phyloP scores from a whole-genome alignment of 2,797 vertebrate genomes.

The Cyprinella venusta region DNA sequence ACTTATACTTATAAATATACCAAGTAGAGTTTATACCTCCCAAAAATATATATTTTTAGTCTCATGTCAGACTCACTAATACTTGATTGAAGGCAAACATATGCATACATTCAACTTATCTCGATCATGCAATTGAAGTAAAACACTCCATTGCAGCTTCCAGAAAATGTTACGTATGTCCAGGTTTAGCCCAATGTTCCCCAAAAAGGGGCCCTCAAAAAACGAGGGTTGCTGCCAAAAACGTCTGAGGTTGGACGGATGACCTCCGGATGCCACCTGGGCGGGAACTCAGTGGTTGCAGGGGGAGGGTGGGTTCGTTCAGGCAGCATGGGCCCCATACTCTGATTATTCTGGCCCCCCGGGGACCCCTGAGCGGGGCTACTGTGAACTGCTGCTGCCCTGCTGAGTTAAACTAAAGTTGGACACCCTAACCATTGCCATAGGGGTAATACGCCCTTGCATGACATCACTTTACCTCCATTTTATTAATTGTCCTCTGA shows the following conservation, averaged over 20 bases:
- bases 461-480: slow-evolving; percentile 20
- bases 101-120: not conserved
- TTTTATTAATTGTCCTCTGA: slow-evolving; percentile 12
- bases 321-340: slow-evolving; percentile 51
- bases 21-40: no score
- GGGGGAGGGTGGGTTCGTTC: slow-evolving; percentile 35
- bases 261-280: slow-evolving; percentile 62
- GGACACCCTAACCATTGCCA: slow-evolving; percentile 39
- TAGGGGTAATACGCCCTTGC: slow-evolving; percentile 20
- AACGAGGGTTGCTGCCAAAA: slow-evolving; percentile 53
- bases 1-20: no score
- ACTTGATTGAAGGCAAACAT: not conserved
- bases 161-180: slow-evolving; percentile 20
- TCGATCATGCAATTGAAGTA: not conserved
- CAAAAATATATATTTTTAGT: not conserved
- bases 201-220: slow-evolving; percentile 53
- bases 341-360: slow-evolving; percentile 57
- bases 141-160: not conserved
- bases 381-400: slow-evolving; percentile 56
- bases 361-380: slow-evolving; percentile 51
- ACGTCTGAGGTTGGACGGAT: slow-evolving; percentile 59
- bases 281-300: slow-evolving; percentile 37
- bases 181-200: slow-evolving; percentile 35
- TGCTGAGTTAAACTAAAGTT: slow-evolving; percentile 38
- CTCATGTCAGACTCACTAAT: not conserved